Conservation (phyloP, 2,113 vertebrate species). For the Thryonomys swinderianus region DNA sequence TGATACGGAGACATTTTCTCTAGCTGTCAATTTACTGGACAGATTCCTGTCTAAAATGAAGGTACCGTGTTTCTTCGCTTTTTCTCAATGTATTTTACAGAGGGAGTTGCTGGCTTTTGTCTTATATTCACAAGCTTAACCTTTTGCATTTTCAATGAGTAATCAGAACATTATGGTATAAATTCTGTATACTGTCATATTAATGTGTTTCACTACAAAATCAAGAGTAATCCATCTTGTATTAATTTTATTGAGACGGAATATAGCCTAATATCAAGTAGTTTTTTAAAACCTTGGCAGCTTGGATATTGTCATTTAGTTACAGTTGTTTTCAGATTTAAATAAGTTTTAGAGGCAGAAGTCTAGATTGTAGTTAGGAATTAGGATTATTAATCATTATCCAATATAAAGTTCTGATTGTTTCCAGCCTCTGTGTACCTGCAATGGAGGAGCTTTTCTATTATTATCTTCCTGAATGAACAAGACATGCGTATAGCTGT, state of each 20-base stretch:
- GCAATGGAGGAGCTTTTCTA: neutral
- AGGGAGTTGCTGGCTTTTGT: slow-evolving; percentile 8
- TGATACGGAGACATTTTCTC: slow-evolving; percentile 93
- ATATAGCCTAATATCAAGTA: slow-evolving; percentile 6
- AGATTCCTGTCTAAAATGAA: slow-evolving; percentile 97
- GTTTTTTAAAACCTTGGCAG: neutral
- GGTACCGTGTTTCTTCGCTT: slow-evolving; percentile 83
- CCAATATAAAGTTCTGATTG: slow-evolving; percentile 1
- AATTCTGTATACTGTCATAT: neutral
- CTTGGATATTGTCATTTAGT: neutral
- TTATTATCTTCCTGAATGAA: slow-evolving; percentile 30
- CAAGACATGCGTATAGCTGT: neutral
- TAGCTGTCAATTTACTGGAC: slow-evolving; percentile 94
- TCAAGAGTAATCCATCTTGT: neutral
- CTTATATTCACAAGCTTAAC: slow-evolving; percentile 13
- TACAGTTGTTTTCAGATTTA: neutral
- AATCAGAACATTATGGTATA: neutral
- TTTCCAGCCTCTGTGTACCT: neutral
- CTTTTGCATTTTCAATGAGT: slow-evolving; percentile 30
- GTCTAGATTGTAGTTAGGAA: slow-evolving; percentile 51
- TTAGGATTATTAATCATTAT: slow-evolving; percentile 21
- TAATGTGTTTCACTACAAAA: slow-evolving; percentile 3
- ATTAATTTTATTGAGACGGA: slow-evolving; percentile 34
- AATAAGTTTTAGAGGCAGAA: slow-evolving; percentile 34
- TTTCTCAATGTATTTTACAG: neutral